phyloP scores from a whole-genome alignment of 2,797 vertebrate genomes.

The Ctenopoma multispine region DNA sequence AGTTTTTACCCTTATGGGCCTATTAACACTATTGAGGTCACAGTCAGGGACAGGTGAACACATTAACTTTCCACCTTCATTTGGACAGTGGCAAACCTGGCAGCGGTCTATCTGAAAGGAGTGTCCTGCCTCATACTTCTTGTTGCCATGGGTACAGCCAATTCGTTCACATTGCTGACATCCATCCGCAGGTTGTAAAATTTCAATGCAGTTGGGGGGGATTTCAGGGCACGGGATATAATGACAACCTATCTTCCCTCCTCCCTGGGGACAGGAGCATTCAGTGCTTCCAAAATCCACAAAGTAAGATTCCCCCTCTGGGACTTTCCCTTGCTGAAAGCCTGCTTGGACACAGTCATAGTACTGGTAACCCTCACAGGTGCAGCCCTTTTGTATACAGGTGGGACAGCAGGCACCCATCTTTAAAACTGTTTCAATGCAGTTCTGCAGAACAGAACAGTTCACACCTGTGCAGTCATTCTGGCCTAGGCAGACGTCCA shows the following conservation, averaged over 20 bases:
- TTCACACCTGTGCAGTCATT: conserved; percentile 88
- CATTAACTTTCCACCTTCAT: conserved; percentile 89
- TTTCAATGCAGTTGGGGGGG: conserved; percentile 91
- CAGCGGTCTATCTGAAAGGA: conserved; percentile 90
- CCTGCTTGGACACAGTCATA: conserved; percentile 93
- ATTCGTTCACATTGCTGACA: conserved; percentile 89
- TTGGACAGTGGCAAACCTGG: conserved; percentile 93
- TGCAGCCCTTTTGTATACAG: conserved; percentile 89
- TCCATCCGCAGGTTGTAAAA: conserved; percentile 85
- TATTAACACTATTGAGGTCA: conserved; percentile 48
- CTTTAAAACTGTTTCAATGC: conserved; percentile 89
- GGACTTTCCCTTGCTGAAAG: conserved; percentile 91
- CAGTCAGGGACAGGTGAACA: conserved; percentile 91
- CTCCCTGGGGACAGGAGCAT: conserved; percentile 92
- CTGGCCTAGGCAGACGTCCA: conserved; percentile 63
- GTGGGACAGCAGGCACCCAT: conserved; percentile 88
- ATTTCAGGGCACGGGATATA: conserved; percentile 95
- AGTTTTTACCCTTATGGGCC: conserved; percentile 59
- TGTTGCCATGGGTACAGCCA: conserved; percentile 87
- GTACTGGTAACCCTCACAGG: conserved; percentile 95
- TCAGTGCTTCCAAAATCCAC: conserved; percentile 97
- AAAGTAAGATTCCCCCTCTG: conserved; percentile 92
- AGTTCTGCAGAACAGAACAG: conserved; percentile 88
- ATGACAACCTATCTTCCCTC: conserved; percentile 92
- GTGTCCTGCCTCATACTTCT: conserved; percentile 92